Evolutionary conservation across 2,797 vertebrate species (phyloP).

Genomic region (Acanthiza pusilla): DNA sequence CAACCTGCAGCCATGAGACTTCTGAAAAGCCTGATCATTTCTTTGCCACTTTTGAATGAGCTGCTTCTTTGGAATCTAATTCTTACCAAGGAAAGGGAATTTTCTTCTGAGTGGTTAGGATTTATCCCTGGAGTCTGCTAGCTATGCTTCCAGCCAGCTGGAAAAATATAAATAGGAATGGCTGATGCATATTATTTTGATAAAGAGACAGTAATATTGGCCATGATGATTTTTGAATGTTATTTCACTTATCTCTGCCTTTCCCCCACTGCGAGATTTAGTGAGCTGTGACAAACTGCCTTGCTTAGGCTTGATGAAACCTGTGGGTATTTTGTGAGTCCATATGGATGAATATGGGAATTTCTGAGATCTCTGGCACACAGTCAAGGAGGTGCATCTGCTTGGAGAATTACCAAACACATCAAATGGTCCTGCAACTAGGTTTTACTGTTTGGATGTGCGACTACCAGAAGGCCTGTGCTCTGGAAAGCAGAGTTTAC

Average conservation of each 20-base stretch:
- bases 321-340: background rate
- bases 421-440: background rate
- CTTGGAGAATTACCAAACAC: background rate
- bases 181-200: background rate
- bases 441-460: background rate
- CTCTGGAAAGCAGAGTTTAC: background rate
- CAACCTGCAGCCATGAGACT: background rate
- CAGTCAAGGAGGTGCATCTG: background rate
- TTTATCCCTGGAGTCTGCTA: background rate
- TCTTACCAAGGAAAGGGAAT: background rate
- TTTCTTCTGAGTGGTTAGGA: background rate
- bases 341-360: background rate
- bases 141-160: background rate
- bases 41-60: background rate
- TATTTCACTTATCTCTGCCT: background rate
- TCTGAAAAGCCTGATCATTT: background rate
- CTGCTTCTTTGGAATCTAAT: background rate
- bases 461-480: background rate
- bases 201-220: background rate
- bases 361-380: background rate
- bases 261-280: background rate
- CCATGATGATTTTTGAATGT: background rate
- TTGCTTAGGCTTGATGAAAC: background rate
- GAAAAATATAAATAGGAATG: background rate
- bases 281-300: background rate